Evolutionary conservation across 2,888 invertebrate species (phyloP).

Genomic region (Pardosa pseudoannulata): DNA sequence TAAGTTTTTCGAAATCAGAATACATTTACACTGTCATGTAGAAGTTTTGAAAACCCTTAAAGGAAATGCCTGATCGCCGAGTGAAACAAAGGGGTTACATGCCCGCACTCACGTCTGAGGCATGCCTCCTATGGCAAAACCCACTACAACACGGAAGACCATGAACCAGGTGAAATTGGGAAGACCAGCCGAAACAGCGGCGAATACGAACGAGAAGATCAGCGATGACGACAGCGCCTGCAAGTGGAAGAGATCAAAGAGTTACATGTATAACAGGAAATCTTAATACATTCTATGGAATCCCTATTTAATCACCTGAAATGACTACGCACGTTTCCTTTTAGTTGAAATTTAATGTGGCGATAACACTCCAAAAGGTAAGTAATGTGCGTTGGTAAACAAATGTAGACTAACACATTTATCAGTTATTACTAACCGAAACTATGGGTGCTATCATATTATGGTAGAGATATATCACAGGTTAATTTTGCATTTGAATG

Average conservation of each 20-base stretch:
- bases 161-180: slow-evolving; percentile 51
- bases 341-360: too few relatives aligned
- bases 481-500: too few relatives aligned
- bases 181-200: slow-evolving; percentile 39
- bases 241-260: neutral
- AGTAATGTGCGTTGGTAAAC: too few relatives aligned
- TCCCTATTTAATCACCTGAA: neutral
- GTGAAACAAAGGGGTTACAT: neutral
- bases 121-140: slow-evolving; percentile 41
- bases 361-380: too few relatives aligned
- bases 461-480: too few relatives aligned
- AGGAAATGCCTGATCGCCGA: too few relatives aligned
- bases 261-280: neutral
- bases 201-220: slow-evolving; percentile 42
- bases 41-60: too few relatives aligned
- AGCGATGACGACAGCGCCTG: slow-evolving; percentile 41
- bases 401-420: too few relatives aligned
- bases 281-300: neutral
- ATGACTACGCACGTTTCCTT: neutral
- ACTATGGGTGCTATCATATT: too few relatives aligned
- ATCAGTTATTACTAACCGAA: too few relatives aligned
- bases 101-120: slow-evolving; percentile 55
- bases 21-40: too few relatives aligned
- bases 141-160: slow-evolving; percentile 23
- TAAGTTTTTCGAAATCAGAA: too few relatives aligned